Conservation (phyloP, 2,113 vertebrate species). For the Machaerirhynchus nigripectus region DNA sequence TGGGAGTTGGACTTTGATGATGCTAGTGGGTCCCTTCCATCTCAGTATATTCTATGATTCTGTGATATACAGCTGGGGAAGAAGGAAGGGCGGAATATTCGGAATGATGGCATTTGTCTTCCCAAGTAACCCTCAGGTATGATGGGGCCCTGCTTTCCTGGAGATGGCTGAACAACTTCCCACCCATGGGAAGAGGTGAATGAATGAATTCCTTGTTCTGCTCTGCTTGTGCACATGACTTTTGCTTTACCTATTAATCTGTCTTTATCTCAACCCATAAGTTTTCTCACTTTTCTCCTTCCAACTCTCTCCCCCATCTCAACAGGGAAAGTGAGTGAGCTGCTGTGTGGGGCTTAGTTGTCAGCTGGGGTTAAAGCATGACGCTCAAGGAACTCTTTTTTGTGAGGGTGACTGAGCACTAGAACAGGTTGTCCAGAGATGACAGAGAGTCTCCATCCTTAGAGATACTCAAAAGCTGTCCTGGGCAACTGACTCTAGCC, state of each 20-base stretch:
- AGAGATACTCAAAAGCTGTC: neutral
- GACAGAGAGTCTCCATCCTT: neutral
- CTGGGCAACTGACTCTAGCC: neutral
- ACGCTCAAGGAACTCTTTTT: neutral
- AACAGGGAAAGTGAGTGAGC: neutral
- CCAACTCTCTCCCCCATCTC: neutral
- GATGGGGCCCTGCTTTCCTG: neutral
- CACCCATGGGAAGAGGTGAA: neutral
- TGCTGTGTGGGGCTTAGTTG: neutral
- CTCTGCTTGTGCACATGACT: neutral
- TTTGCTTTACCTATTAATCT: neutral
- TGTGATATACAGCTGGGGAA: neutral
- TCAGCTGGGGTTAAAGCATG: neutral
- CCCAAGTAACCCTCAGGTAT: neutral
- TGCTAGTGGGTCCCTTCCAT: neutral
- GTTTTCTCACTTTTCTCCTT: neutral
- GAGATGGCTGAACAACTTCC: neutral
- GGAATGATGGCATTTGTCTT: neutral
- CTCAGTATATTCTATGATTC: neutral
- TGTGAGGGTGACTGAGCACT: neutral
- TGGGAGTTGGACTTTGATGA: neutral
- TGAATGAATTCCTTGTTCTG: neutral
- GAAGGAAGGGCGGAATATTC: neutral
- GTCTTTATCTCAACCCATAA: neutral
- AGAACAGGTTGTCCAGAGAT: neutral